Base-by-base conservation (phyloP, 1,140 invertebrate species). In the Lepeophtheirus salmonis region DNA sequence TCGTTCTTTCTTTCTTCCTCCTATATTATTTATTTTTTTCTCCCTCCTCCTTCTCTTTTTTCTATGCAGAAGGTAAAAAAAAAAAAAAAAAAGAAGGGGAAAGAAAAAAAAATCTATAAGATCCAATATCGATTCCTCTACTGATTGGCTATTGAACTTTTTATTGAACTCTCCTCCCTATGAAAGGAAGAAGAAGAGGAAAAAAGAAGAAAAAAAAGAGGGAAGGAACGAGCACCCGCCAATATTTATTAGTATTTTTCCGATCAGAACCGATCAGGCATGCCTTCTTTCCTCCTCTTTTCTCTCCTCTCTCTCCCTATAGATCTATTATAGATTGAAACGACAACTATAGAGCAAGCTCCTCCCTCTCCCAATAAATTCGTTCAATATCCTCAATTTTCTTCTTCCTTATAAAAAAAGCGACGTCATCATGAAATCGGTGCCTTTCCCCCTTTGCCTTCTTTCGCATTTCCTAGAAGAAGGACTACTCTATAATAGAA, bases 201-300 rank as follows among this genome's bases (percentile, higher is more conserved):
- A n/a, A n/a, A 41, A 41, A n/a, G n/a, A 41, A 41, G n/a, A 41
- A 41, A 41, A 41, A n/a, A 41, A 41, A 41, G n/a, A n/a, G 30
- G n/a, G 30, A n/a, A 41, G n/a, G 30, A 6, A 41, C 6, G 6
- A 41, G 30, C 30, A 41, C 30, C 30, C 30, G 30, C 30, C 30
- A 41, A 41, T 41, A 41, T 41, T 41, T 41, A 41, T 41, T 41
- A 41, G 30, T 41, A 41, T 41, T 41, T 41, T 41, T 41, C 30
- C 30, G 30, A 41, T 41, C 30, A 41, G 30, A 41, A 41, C 30
- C 30, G 30, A 41, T 41, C 30, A 41, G 30, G 30, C 30, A 41
- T 41, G 30, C 30, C 30, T n/a, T 41, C n/a, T n/a, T 41, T 41
- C 30, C n/a, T 41, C 30, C n/a, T n/a, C n/a, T 41, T n/a, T 41